Evolutionary conservation across 2,888 invertebrate species (phyloP), one percentile per base, ranked within the genome.

Genomic region (Sphaerophoria rueppellii): DNA sequence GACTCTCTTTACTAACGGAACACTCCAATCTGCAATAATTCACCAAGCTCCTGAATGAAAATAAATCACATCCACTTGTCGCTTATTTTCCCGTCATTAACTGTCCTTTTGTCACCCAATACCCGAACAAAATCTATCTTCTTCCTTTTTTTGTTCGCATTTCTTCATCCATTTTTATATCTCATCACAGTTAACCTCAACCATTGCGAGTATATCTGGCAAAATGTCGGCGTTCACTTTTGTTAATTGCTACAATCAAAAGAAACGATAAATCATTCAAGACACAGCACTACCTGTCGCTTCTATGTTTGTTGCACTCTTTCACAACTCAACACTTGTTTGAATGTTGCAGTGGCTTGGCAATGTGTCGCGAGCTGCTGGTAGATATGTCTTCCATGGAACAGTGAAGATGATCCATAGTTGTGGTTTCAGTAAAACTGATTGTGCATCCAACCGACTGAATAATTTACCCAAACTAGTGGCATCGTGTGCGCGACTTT

Each of bases 251-350:
- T 85, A 77, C 85, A 85, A 85, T 85, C 85, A 65, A 73, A 85
- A 76, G 81, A 81, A 85, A 73, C 85, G 73, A 85, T 85, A 85
- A 85, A 85, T 85, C 85, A 85, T 81, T 77, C 81, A 73, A 81
- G 81, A 76, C 85, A 85, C 85, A 81, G 85, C 85, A 77, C 57
- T 85, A 81, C 76, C 81, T 81, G 85, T 85, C 76, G 81, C 73
- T 76, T 24, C 24, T 24, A 24, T 85, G 85, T 58, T 73, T 71
- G 85, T 77, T 78, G 73, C 76, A 73, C 72, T 85, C 85, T 85
- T 85, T 85, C 85, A 85, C 85, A 85, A 85, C 85, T 85, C 81
- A 63, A 85, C 85, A 85, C 85, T 85, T 85, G 81, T 85, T 85
- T 72, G 67, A n/a, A 34, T 65, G 1, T 60, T 43, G 24, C 24